These are phyloP conservation scores for Lissonota sp. DNA, from an alignment of 2,888 invertebrate genomes.

Conservation along the genomic window DNA sequence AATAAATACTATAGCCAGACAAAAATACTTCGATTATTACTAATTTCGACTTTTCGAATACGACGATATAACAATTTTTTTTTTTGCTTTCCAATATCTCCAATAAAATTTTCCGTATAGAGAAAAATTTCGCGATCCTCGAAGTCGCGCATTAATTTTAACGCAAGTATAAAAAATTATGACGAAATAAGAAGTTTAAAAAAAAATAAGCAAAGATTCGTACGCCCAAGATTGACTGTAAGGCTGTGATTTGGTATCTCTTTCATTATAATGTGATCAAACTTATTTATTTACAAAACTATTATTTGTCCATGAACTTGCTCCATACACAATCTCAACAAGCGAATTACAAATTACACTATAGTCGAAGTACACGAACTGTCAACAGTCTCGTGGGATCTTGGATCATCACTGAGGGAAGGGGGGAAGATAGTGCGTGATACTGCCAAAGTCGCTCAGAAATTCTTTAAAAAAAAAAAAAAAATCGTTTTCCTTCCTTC, in stretches of 20 bases:
- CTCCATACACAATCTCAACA: constrained; percentile 67
- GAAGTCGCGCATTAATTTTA: constrained; percentile 33
- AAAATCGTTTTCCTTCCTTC: constrained; percentile 10
- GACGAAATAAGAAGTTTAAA: constrained; percentile 20
- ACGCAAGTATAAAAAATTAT: constrained; percentile 22
- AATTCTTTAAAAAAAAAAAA: constrained; percentile 35
- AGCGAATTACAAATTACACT: constrained; percentile 70
- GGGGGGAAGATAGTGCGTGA: constrained; percentile 62
- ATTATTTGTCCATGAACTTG: constrained; percentile 69
- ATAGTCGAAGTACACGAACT: constrained; percentile 64
- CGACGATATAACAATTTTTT: not conserved
- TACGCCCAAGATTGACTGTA: constrained; percentile 69
- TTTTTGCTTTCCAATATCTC: no score
- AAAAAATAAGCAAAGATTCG: constrained; percentile 42
- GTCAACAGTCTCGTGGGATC: constrained; percentile 70
- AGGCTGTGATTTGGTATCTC: constrained; percentile 75
- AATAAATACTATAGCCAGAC: constrained; percentile 44
- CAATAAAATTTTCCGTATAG: not conserved
- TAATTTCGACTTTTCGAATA: not conserved
- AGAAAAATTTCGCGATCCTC: not conserved
- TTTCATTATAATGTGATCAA: constrained; percentile 69
- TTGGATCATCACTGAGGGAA: constrained; percentile 23
- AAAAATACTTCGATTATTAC: not conserved
- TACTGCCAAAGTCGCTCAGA: constrained; percentile 43
- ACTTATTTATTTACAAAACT: constrained; percentile 77